phyloP scores from a whole-genome alignment of 2,888 invertebrate species.

The Drosophila algonquin region DNA sequence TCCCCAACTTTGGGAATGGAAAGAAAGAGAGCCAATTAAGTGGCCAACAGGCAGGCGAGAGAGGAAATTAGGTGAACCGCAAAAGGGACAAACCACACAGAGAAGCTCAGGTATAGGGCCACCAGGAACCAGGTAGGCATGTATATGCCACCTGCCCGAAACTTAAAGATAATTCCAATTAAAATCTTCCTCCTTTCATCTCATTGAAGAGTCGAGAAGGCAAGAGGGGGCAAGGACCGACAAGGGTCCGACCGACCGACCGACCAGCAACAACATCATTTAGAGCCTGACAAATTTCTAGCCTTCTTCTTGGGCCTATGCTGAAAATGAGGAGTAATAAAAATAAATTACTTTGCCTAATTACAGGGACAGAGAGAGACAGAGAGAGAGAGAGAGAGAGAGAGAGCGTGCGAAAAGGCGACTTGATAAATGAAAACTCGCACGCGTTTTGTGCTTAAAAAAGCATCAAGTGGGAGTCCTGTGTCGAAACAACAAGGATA shows the following conservation, averaged over 20 bases:
- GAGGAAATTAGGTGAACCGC: conserved; percentile 39
- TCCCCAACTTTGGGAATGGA: background rate
- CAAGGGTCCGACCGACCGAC: background rate
- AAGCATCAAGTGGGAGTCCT: conserved; percentile 5
- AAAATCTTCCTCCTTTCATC: conserved; percentile 39
- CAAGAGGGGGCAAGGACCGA: background rate
- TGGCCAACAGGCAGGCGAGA: conserved; percentile 15
- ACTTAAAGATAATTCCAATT: conserved; percentile 65
- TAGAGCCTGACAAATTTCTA: conserved; percentile 53
- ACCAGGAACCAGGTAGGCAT: no score
- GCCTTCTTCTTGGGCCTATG: conserved; percentile 32
- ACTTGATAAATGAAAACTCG: conserved; percentile 31
- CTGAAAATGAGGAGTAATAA: conserved; percentile 59
- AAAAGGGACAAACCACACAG: conserved; percentile 16
- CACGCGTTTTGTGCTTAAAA: conserved; percentile 40
- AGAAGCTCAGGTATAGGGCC: background rate
- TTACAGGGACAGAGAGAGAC: conserved; percentile 48
- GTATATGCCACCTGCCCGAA: conserved; percentile 17
- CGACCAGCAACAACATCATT: conserved; percentile 32
- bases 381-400: conserved; percentile 37
- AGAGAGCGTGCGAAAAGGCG: conserved; percentile 24
- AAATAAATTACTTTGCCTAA: conserved; percentile 72
- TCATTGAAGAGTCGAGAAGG: conserved; percentile 5
- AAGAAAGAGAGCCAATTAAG: conserved; percentile 38
- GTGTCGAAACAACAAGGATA: conserved; percentile 34